Conservation (phyloP, 1,140 invertebrate genomes). For the Drosophila rufa region DNA sequence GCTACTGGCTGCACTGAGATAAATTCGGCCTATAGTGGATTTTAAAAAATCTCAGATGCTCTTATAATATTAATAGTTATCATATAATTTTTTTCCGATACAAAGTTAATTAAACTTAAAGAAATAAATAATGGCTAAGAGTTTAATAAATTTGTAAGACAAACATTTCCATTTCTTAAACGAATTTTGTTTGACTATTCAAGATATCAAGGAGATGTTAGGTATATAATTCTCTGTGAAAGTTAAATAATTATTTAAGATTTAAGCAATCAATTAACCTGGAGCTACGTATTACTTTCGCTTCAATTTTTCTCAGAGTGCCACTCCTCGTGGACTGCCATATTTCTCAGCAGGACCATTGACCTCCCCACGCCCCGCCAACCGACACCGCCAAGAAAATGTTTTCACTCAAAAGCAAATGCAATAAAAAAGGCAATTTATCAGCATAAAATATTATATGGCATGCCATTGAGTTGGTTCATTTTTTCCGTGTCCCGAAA, state of each 20-base stretch:
- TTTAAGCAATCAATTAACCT: background rate
- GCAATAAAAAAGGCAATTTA: slow-evolving; percentile 83
- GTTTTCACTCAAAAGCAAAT: slow-evolving; percentile 84
- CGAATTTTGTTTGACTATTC: too few species aligned
- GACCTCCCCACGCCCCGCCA: slow-evolving; percentile 58
- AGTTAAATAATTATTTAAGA: background rate
- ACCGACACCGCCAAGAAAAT: slow-evolving; percentile 62
- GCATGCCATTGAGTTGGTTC: slow-evolving; percentile 80
- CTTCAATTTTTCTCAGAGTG: slow-evolving; percentile 8
- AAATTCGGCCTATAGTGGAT: background rate
- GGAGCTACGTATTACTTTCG: too few species aligned
- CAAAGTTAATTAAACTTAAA: too few species aligned
- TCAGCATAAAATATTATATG: slow-evolving; percentile 84
- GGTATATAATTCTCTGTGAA: background rate
- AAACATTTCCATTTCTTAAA: too few species aligned
- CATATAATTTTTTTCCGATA: too few species aligned
- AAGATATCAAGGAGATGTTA: too few species aligned
- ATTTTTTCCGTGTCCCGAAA: slow-evolving; percentile 51
- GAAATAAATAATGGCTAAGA: too few species aligned
- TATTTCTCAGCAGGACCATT: slow-evolving; percentile 72
- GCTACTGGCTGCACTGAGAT: slow-evolving; percentile 5
- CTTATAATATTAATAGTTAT: too few species aligned
- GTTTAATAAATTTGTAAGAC: too few species aligned
- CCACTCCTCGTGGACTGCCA: slow-evolving; percentile 32
- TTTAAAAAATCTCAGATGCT: too few species aligned